Evolutionary conservation across 2,888 invertebrate species (phyloP), one percentile per base, ranked within the genome.

Genomic region (Lasius platythorax): DNA sequence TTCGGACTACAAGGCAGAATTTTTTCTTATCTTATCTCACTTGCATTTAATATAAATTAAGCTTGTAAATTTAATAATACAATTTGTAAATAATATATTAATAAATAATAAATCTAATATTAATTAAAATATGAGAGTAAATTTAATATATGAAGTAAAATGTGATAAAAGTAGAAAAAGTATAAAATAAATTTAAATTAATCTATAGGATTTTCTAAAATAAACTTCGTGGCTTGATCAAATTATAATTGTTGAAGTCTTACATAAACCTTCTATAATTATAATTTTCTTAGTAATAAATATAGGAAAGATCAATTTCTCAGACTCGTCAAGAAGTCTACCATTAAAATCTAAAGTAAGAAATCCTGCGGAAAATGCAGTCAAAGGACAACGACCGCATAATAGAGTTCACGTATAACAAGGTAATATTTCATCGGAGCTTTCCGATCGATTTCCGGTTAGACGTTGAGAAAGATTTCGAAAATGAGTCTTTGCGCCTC

Each of bases 381-480:
- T 82, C 28, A 40, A 18, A 66, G 12, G 53, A 76, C 66, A 66
- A 66, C 53, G 37, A 66, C 50, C 53, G 30, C 30, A 63, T 46
- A 75, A 66, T 66, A 37, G 12, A 15, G 56, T 67, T 66, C 30
- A 43, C 46, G 28, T 43, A 43, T 43, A 70, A 68, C 6, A 43
- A 46, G 61, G 37, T 70, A 70, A 79, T 83, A 83, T 76, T 76
- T 76, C 50, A 83, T 79, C 76, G 18, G 5, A 9, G 46, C 53
- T 15, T 50, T n/a, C 40, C 40, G n/a, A 76, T 50, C 23, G 37
- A 3, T 67, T 46, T 75, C 74, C 74, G 30, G 28, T 15, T 68
- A 28, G 30, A 33, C 68, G 23, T 58, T 33, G 8, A 82, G 61
- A 3, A 37, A 56, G 64, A 67, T 76, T 76, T 76, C n/a, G 9